A percentile compares a stretch with the other conserved stretches of the same genome.
Evolutionary conservation across 2,113 vertebrate species (phyloP).

Genomic region (Nematolebias whitei): DNA sequence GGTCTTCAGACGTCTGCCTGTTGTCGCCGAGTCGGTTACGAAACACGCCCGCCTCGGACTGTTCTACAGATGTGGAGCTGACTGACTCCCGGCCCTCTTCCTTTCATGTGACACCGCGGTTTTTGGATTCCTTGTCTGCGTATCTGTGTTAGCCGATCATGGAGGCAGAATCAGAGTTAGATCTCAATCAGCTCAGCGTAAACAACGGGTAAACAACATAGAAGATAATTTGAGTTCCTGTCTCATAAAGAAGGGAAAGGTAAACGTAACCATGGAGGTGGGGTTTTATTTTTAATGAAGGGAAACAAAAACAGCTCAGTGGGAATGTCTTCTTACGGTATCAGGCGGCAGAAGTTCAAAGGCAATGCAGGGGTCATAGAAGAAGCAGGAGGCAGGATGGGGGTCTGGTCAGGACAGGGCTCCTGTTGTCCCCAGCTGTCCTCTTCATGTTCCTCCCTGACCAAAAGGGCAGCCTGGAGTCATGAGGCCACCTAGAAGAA

Average conservation of each 20-base stretch:
- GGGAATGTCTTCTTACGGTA: conserved; percentile 8
- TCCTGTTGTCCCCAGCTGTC: conserved; percentile 79
- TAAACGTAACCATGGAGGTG: conserved; percentile 1
- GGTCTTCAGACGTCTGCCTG: conserved; percentile 35
- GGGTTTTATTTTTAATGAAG: conserved; percentile 33
- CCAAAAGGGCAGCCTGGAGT: conserved; percentile 50
- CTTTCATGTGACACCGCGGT: conserved; percentile 62
- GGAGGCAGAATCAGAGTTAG: conserved; percentile 50
- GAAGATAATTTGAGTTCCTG: conserved; percentile 24
- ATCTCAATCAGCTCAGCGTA: conserved; percentile 49
- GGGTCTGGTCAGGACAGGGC: conserved; percentile 46
- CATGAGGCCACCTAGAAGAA: conserved; percentile 67
- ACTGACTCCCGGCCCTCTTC: conserved; percentile 42
- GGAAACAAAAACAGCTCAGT: conserved; percentile 48
- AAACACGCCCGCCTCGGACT: conserved; percentile 61
- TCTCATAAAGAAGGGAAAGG: conserved; percentile 28
- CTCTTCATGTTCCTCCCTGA: conserved; percentile 46
- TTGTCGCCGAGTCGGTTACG: conserved; percentile 49
- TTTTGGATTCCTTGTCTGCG: conserved; percentile 60
- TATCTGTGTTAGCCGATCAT: conserved; percentile 45
- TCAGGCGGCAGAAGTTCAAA: conserved; percentile 66
- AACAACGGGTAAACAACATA: conserved; percentile 53
- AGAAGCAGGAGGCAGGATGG: conserved; percentile 48
- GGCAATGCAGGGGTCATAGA: conserved; percentile 62
- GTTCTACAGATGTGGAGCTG: conserved; percentile 63